Evolutionary conservation across 2,113 vertebrate species (phyloP).

Genomic region (Cromileptes altivelis): DNA sequence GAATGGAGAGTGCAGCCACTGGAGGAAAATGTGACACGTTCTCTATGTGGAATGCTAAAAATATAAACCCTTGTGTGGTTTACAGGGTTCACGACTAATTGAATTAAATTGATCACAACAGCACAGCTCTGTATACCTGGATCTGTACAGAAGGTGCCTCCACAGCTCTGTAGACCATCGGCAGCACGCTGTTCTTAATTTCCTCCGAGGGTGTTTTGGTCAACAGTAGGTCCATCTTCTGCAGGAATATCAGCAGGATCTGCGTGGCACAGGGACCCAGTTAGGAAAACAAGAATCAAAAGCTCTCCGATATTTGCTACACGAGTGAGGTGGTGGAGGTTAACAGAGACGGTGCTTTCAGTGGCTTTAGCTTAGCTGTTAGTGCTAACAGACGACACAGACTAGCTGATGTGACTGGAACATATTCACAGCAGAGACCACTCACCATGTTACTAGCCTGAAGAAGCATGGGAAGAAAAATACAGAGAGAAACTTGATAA

Average conservation of each 20-base stretch:
- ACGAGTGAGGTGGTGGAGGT: neutral
- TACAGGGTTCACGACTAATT: neutral
- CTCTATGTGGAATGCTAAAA: constrained; percentile 3
- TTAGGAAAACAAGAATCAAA: constrained; percentile 14
- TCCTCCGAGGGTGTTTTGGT: constrained; percentile 97
- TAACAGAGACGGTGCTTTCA: neutral
- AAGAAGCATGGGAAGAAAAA: constrained; percentile 90
- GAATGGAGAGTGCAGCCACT: neutral
- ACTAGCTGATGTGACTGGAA: constrained; percentile 11
- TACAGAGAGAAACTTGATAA: constrained; percentile 76
- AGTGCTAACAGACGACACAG: constrained; percentile 32
- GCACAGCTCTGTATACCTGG: constrained; percentile 86
- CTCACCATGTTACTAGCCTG: constrained; percentile 99
- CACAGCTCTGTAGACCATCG: constrained; percentile 97
- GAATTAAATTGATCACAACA: neutral
- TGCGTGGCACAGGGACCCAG: constrained; percentile 61
- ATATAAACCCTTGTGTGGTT: neutral
- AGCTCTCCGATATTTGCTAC: neutral
- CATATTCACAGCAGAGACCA: constrained; percentile 74
- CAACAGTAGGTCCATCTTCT: constrained; percentile 99
- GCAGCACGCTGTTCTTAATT: constrained; percentile 95
- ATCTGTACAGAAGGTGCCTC: constrained; percentile 98
- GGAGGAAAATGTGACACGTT: no score
- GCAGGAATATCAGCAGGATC: constrained; percentile 98
- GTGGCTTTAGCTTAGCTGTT: constrained; percentile 31